Base-by-base conservation (phyloP, 2,797 vertebrate genomes). In the Gymnoscopelus microlampas region DNA sequence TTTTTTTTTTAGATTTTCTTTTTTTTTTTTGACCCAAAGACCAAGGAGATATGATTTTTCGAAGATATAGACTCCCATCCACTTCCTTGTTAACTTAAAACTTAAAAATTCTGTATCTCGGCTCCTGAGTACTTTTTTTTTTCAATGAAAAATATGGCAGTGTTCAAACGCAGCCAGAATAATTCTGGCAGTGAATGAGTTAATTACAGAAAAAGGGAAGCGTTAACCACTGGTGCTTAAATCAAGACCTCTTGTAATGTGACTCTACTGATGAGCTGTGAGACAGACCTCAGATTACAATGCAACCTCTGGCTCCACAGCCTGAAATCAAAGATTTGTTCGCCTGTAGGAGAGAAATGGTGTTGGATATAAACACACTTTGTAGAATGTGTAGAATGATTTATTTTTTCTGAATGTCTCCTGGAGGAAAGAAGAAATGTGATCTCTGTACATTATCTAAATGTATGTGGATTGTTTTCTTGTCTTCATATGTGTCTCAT, bases 401-500 rank as follows among this genome's bases (percentile, higher is more conserved):
- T 15, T 55, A 35, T n/a, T 53, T 3, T 24, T 64, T 14, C 47
- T 3, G 5, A 69, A 69, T 57, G 62, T 71, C 23, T 39, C 35
- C 7, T 39, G 5, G 29, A 19, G 35, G 35, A 5, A 4, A 32
- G 35, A 39, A 39, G 35, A 26, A 4, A 12, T 54, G 44, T 50
- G 6, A 47, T 47, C 72, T 69, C 10, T 7, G 51, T 67, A 50
- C 11, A 19, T 35, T 51, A 3, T 68, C 19, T 59, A 48, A 50
- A 65, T 44, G n/a, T 24, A 48, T 63, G 5, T 10, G 1, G 13
- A 63, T 47, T 69, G 35, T 19, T 26, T 58, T 6, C 49, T 66
- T 68, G 8, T 62, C 3, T 63, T 60, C 4, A 66, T 13, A 54
- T 49, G 58, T 68, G 23, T 65, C 50, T 72, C 5, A 54, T 26